Base-by-base conservation (phyloP, 2,888 invertebrate species). In the Theretra japonica region DNA sequence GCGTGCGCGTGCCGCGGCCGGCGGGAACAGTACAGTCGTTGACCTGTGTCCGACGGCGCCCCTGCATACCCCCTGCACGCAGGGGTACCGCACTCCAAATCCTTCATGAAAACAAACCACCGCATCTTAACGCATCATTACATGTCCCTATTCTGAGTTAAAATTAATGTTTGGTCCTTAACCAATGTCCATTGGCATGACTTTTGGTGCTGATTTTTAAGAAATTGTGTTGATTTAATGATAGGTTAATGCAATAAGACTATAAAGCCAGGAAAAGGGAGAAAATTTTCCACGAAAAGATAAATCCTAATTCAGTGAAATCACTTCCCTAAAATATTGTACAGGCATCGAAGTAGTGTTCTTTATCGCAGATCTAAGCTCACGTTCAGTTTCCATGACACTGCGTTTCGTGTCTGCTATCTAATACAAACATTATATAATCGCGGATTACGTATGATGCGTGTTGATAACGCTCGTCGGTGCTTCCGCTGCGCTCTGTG, bases 21-120 rank as follows among this genome's bases (percentile, higher is more conserved):
- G 76, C 77, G 81, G 82, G 73, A 79, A 82, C 88, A 90, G 91
- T 91, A 82, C 88, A 90, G 91, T 91, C 93, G 90, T 91, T 93
- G 92, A 92, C 93, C 57, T 70, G 57, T 30, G 41, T 41, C 48
- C 41, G 50, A 25, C 65, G 48, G 23, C 23, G 48, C 65, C 65
- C 48, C 65, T 41, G 62, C 21, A 6, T 62, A 33, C 33, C 62
- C 62, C 62, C 33, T 65, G 15, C 41, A 65, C 19, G n/a, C 65
- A 65, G 48, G 62, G 65, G 48, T 65, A 48, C 48, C 8, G n/a
- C 33, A 21, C 62, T 3, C 21, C 17, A 23, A 41, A 65, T 23
- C 65, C 65, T 48, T 6, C 2, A 53, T 4, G 19, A 53, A 53
- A 53, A 53, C 53, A n/a, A 65, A 48, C 41, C 17, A 48, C 17